Base-by-base conservation (phyloP, 2,113 vertebrate genomes). In the Pionites leucogaster region DNA sequence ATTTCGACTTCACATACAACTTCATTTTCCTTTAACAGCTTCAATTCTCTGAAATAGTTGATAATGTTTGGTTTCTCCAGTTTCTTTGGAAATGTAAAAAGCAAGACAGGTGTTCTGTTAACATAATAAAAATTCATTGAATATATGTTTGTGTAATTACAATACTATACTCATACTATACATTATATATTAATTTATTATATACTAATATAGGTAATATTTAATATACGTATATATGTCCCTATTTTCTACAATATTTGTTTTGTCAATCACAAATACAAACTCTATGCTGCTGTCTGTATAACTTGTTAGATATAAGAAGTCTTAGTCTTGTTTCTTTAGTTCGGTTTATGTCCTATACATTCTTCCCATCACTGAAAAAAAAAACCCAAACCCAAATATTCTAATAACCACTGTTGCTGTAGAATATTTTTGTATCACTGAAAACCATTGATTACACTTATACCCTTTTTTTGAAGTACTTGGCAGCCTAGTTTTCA, bases 361-460 rank as follows among this genome's bases (percentile, higher is more conserved):
- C 0, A 3, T 6, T 52, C 7, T 37, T 68, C 10, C 79, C 7
- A 55, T 68, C 9, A 37, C 3, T 44, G 39, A 18, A 31, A 25
- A 50, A 69, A 63, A 20, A 50, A 0, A 1, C 5, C 2, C 9
- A 28, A 1, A 1, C 8, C 3, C 23, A 55, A 72, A 33, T 41
- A 37, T 52, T 78, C 64, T 41, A 68, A 52, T 72, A 55, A 35
- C 33, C 25, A 37, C 6, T 29, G 6, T 68, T 50, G 7, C 28
- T 59, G 11, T 39, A 80, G 35, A 67, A 67, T n/a, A 37, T 25
- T 55, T 28, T 74, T 63, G 7, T 52, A 4, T 50, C 2, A 7
- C 22, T 57, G 55, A n/a, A 82, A 78, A 27, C 29, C 7, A 5
- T 2, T 53, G 10, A 68, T 49, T 50, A 42, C 9, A 17, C 5